Evolutionary conservation across 2,797 vertebrate species (phyloP), one percentile per base, ranked within the genome.

Genomic region (Gambusia yucatana): DNA sequence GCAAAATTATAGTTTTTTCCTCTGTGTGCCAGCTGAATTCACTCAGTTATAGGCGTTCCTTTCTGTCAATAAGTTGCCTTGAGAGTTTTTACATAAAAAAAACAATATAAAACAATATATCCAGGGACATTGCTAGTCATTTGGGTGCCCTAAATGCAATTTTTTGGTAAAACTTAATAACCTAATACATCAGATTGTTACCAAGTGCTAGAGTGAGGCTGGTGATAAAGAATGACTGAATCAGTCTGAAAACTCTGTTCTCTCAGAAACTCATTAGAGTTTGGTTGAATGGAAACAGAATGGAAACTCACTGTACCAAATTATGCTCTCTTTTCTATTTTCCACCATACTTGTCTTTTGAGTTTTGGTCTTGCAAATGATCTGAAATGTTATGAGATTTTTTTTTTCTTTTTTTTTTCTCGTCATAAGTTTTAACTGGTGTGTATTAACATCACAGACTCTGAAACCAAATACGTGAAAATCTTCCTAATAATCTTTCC

Each of bases 1-100:
- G 41, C 22, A 28, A 70, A 70, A 70, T 70, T 43, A 1, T 28
- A 43, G 67, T 44, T 11, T 70, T 70, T 70, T n/a, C 63, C 67
- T 43, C 25, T 70, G 11, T 44, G 67, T 13, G 43, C 67, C 67
- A 70, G 41, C 39, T 70, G 67, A 41, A 70, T 70, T 70, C 41
- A 70, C 22, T 70, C 67, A 70, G 25, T 3, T 25, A 7, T 28
- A 41, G 7, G 16, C 9, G 16, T 33, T 25, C 36, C 6, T 67
- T 67, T 41, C 8, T 41, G 8, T 25, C 63, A 65, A 41, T 25
- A 41, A 41, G 20, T 25, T 67, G 20, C 41, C 36, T 17, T 67
- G 4, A 25, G 20, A 41, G 3, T 41, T 22, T 39, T 67, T 3
- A 25, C 10, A 41, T 67, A 39, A 41, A 11, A 65, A 7, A 41